These are phyloP conservation scores for Phoxinus dragarum DNA, from an alignment of 2,797 vertebrate species.

Conservation along the genomic window DNA sequence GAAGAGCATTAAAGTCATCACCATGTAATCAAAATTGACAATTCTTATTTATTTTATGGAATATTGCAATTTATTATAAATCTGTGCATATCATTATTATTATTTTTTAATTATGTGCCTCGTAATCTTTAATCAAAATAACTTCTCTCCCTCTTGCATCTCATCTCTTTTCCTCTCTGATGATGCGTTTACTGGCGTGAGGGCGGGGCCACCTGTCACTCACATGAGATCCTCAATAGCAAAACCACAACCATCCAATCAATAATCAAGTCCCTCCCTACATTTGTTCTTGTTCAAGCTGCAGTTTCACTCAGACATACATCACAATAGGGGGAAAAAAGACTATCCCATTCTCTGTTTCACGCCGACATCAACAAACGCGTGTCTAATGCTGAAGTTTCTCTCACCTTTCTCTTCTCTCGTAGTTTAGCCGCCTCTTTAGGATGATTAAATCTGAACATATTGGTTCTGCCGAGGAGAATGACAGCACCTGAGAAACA, in stretches of 20 bases:
- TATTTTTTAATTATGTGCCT: not conserved
- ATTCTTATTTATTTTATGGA: not conserved
- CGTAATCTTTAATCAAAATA: not conserved
- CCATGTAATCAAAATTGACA: not conserved
- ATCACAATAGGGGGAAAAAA: not conserved
- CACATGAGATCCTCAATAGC: not conserved
- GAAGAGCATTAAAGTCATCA: not conserved
- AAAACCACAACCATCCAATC: not conserved
- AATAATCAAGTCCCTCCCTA: not conserved
- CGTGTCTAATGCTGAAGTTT: not conserved
- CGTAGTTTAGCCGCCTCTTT: constrained; percentile 94
- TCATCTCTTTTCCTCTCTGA: not conserved
- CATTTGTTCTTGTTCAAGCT: not conserved
- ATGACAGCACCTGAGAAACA: constrained; percentile 88
- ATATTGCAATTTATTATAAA: not conserved
- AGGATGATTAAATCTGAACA: constrained; percentile 98
- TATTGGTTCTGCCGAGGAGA: constrained; percentile 94
- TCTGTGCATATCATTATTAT: not conserved
- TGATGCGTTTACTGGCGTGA: not conserved
- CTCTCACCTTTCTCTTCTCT: constrained; percentile 92
- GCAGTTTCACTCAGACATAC: not conserved
- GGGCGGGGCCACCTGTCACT: not conserved
- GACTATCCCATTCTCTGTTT: not conserved
- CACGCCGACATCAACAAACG: not conserved
- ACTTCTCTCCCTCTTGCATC: not conserved